phyloP scores from a whole-genome alignment of 2,113 vertebrate species.

The Seriola quinqueradiata region DNA sequence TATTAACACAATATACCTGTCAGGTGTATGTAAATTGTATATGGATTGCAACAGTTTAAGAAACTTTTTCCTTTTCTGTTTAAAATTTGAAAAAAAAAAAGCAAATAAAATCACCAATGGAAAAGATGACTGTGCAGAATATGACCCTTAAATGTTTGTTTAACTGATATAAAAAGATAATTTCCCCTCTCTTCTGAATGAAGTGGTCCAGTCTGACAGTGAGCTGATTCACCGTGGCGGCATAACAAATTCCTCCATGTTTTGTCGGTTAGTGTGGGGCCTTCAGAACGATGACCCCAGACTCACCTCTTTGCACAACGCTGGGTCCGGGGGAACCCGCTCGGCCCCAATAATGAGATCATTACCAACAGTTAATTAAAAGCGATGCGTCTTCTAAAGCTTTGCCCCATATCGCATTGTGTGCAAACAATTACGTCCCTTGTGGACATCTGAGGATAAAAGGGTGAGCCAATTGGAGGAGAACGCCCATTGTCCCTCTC shows the following conservation, averaged over 20 bases:
- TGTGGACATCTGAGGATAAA: conserved; percentile 83
- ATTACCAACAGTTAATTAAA: conserved; percentile 88
- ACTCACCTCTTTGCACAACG: conserved; percentile 75
- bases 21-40: neutral
- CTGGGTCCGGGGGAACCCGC: conserved; percentile 59
- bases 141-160: conserved; percentile 38
- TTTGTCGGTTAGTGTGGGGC: conserved; percentile 69
- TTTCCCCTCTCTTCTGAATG: conserved; percentile 10
- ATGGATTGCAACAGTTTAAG: neutral
- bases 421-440: conserved; percentile 83
- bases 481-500: conserved; percentile 82
- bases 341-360: conserved; percentile 85
- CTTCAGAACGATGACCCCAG: conserved; percentile 77
- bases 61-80: neutral
- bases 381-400: conserved; percentile 84
- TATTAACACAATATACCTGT: neutral
- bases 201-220: conserved; percentile 31
- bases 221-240: conserved; percentile 56
- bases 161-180: conserved; percentile 18
- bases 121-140: conserved; percentile 1
- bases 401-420: conserved; percentile 79
- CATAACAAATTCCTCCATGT: conserved; percentile 66
- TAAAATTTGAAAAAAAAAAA: neutral
- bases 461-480: conserved; percentile 80
- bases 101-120: conserved; percentile 2